These are phyloP conservation scores for Thamnaconus septentrionalis DNA, from an alignment of 2,113 vertebrate species.

Conservation along the genomic window DNA sequence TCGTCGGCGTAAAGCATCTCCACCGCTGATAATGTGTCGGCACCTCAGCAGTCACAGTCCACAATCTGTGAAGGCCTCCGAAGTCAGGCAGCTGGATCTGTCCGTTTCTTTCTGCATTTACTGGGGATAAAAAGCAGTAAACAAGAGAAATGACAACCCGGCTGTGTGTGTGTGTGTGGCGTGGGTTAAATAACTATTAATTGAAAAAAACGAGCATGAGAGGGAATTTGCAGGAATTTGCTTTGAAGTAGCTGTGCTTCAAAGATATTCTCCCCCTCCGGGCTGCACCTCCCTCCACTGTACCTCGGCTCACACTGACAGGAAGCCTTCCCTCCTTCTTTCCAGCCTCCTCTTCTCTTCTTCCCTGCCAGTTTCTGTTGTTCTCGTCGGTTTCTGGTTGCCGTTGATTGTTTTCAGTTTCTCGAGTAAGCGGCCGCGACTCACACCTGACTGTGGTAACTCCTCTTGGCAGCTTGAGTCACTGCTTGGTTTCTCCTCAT, in stretches of 20 bases:
- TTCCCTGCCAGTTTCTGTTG: slow-evolving; percentile 10
- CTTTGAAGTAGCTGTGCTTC: slow-evolving; percentile 61
- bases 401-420: too few relatives aligned
- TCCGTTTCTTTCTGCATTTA: slow-evolving; percentile 18
- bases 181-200: too few relatives aligned
- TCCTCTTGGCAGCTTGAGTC: neutral
- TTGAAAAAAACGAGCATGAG: too few relatives aligned
- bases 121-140: slow-evolving; percentile 4
- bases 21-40: too few relatives aligned
- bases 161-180: neutral
- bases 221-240: slow-evolving; percentile 31
- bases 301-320: slow-evolving; percentile 23
- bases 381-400: slow-evolving; percentile 28
- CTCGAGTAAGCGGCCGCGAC: neutral
- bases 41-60: neutral
- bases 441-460: neutral
- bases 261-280: slow-evolving; percentile 41
- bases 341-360: neutral
- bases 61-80: neutral
- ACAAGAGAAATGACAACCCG: slow-evolving; percentile 26
- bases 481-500: too few relatives aligned
- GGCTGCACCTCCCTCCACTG: slow-evolving; percentile 31
- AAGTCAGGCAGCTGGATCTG: neutral
- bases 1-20: too few relatives aligned
- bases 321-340: neutral